Percentiles rank a stretch among this genome's conserved stretches.
Evolutionary conservation across 1,140 invertebrate genomes (phyloP).

Genomic region (Heliconius hewitsoni): DNA sequence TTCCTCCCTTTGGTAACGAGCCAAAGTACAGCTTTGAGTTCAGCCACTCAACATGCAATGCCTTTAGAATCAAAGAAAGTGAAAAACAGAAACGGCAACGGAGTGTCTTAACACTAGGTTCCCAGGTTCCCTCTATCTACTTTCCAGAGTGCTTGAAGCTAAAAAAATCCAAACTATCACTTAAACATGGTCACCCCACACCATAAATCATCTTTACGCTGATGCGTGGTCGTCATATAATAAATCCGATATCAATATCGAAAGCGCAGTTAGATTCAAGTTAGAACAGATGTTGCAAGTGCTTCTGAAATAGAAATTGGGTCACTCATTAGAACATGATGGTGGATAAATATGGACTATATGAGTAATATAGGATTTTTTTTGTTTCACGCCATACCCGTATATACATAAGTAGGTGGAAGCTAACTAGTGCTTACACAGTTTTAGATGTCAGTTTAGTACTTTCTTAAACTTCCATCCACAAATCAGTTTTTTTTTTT

Average conservation of each 20-base stretch:
- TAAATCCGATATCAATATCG: slow-evolving; percentile 41
- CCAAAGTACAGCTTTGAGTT: too few relatives aligned
- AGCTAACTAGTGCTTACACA: neutral
- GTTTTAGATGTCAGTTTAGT: too few relatives aligned
- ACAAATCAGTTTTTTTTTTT: too few relatives aligned
- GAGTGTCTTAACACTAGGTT: too few relatives aligned
- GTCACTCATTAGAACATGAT: slow-evolving; percentile 25
- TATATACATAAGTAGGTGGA: neutral
- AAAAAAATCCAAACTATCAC: neutral
- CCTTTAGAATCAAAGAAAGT: too few relatives aligned
- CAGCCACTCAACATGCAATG: too few relatives aligned
- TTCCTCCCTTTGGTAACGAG: too few relatives aligned
- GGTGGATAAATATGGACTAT: slow-evolving; percentile 11
- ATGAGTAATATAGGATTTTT: neutral
- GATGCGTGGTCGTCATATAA: slow-evolving; percentile 45
- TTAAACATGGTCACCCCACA: slow-evolving; percentile 36
- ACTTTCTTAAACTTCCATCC: too few relatives aligned
- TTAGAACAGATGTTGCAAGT: slow-evolving; percentile 39
- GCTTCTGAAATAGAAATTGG: slow-evolving; percentile 43
- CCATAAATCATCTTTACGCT: slow-evolving; percentile 51
- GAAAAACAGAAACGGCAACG: too few relatives aligned
- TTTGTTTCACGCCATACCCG: neutral
- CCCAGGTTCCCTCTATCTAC: too few relatives aligned
- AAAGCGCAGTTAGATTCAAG: slow-evolving; percentile 25
- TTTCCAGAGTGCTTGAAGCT: too few relatives aligned